Evolutionary conservation across 2,113 vertebrate genomes (phyloP).

Genomic region (Mesocricetus auratus): DNA sequence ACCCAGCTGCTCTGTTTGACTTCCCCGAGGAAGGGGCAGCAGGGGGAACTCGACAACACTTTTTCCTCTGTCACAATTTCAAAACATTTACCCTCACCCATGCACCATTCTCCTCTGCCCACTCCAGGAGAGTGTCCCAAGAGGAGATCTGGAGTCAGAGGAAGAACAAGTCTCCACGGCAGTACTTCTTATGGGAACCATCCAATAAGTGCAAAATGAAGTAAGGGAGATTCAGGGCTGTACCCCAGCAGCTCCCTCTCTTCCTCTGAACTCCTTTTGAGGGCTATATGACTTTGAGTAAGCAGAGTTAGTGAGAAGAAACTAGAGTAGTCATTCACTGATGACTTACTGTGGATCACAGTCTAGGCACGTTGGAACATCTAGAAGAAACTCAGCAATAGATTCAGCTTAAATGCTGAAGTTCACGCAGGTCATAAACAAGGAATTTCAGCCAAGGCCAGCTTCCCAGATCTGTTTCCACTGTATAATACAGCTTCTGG

Average conservation of each 20-base stretch:
- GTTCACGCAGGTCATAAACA: neutral
- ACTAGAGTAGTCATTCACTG: neutral
- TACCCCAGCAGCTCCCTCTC: neutral
- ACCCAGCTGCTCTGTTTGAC: neutral
- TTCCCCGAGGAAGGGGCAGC: neutral
- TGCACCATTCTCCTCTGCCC: neutral
- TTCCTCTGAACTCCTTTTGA: neutral
- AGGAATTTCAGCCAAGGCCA: conserved; percentile 18
- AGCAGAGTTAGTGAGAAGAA: neutral
- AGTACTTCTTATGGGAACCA: neutral
- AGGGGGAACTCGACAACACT: neutral
- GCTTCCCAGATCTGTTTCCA: neutral
- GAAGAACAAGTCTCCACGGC: neutral
- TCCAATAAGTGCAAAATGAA: neutral
- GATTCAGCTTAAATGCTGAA: neutral
- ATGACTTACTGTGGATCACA: neutral
- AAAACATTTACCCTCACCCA: neutral
- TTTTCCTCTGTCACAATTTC: neutral
- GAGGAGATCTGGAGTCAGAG: conserved; percentile 25
- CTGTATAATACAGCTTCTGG: neutral
- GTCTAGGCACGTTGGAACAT: neutral
- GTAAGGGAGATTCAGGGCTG: neutral
- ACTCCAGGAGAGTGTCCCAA: neutral
- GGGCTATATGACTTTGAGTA: neutral
- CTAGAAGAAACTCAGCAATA: neutral